Evolutionary conservation across 2,888 invertebrate species (phyloP).

Genomic region (Oxytorus armatus): DNA sequence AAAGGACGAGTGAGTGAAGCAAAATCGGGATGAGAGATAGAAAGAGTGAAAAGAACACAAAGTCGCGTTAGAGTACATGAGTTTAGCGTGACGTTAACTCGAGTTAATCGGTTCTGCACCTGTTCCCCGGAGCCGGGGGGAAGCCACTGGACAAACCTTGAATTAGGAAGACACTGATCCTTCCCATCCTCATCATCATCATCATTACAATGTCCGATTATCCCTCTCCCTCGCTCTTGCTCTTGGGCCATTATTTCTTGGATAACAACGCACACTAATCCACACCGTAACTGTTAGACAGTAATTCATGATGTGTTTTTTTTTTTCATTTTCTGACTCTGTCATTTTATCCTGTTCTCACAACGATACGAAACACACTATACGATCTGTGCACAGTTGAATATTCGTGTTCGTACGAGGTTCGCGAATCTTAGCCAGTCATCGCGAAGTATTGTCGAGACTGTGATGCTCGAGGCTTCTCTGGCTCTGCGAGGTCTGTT

Average conservation of each 20-base stretch:
- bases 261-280: not conserved
- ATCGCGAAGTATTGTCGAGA: too few species aligned
- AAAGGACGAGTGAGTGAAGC: conserved; percentile 15
- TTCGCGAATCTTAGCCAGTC: conserved; percentile 14
- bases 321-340: conserved; percentile 10
- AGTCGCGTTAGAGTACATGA: conserved; percentile 32
- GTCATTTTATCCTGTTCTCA: conserved; percentile 7
- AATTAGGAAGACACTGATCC: conserved; percentile 62
- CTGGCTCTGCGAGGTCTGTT: too few species aligned
- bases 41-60: not conserved
- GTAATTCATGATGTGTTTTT: conserved; percentile 35
- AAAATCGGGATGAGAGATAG: conserved; percentile 12
- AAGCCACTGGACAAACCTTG: conserved; percentile 52
- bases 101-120: conserved; percentile 58
- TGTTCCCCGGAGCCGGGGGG: conserved; percentile 49
- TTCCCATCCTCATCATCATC: conserved; percentile 52
- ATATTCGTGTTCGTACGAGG: not conserved
- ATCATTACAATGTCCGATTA: conserved; percentile 47
- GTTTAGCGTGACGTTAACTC: conserved; percentile 62
- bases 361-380: not conserved
- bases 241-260: not conserved
- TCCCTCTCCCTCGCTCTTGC: not conserved
- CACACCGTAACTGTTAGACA: conserved; percentile 18
- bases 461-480: too few species aligned
- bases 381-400: not conserved